A percentile compares a stretch with the other conserved stretches of the same genome.
Evolutionary conservation across 2,113 vertebrate species (phyloP).

Genomic region (Sceloporus tristichus): DNA sequence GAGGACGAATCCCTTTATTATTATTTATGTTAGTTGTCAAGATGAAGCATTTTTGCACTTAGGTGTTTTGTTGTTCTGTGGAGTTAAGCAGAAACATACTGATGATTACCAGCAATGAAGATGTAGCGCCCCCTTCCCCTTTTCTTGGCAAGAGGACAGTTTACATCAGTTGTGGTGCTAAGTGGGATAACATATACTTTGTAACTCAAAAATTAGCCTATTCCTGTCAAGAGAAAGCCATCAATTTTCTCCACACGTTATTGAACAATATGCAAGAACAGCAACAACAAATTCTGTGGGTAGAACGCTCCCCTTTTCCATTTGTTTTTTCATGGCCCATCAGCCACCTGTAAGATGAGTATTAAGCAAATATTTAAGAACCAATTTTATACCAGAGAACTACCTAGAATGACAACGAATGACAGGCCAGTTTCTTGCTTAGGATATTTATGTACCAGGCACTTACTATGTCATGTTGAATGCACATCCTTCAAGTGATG

Average conservation of each 20-base stretch:
- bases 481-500: constrained; percentile 20
- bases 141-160: neutral
- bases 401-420: constrained; percentile 30
- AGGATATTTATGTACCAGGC: constrained; percentile 34
- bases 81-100: neutral
- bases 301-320: neutral
- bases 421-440: constrained; percentile 18
- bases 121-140: neutral
- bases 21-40: neutral
- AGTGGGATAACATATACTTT: neutral
- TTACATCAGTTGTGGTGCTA: neutral
- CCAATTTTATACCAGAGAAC: constrained; percentile 14
- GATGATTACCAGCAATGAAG: neutral
- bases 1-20: neutral
- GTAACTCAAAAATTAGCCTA: constrained; percentile 18
- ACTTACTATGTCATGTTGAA: constrained; percentile 39
- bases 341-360: neutral
- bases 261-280: neutral
- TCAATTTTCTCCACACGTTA: neutral
- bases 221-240: constrained; percentile 7
- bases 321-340: constrained; percentile 28
- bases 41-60: neutral
- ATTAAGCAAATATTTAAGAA: constrained; percentile 16
- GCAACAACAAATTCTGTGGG: neutral
- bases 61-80: too few relatives aligned